phyloP scores from a whole-genome alignment of 2,113 vertebrate genomes.

The Barnardius zonarius region DNA sequence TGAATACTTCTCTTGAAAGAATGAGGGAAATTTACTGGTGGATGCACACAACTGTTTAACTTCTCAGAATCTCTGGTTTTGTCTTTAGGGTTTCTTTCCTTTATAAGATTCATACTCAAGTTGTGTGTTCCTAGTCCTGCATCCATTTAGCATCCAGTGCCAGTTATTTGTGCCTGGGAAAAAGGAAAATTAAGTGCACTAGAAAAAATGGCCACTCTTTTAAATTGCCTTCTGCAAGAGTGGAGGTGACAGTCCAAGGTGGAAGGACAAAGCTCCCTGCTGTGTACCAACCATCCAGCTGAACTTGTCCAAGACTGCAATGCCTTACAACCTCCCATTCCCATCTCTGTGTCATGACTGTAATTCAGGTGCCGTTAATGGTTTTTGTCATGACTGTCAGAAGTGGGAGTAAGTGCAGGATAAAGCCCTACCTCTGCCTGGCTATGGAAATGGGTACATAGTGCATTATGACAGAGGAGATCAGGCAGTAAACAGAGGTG shows the following conservation, averaged over 20 bases:
- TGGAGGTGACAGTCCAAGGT: neutral
- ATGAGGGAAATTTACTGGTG: neutral
- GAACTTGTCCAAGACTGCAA: neutral
- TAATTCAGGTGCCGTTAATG: neutral
- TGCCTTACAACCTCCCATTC: neutral
- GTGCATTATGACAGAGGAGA: neutral
- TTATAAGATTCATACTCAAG: neutral
- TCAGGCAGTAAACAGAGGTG: neutral
- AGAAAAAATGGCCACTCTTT: neutral
- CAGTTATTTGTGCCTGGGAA: neutral
- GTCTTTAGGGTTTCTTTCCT: neutral
- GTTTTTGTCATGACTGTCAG: neutral
- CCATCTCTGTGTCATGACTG: neutral
- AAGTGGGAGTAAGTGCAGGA: neutral
- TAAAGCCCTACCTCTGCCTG: neutral
- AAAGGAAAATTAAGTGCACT: neutral
- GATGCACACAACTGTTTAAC: neutral
- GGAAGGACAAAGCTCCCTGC: neutral
- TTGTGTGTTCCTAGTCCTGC: neutral
- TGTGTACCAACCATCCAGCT: neutral
- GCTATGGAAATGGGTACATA: neutral
- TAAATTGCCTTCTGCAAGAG: neutral
- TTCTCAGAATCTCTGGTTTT: neutral
- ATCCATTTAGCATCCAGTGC: neutral
- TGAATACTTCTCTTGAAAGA: neutral